Conservation (phyloP, 1,140 invertebrate species). For the Chlorops oryzae region DNA sequence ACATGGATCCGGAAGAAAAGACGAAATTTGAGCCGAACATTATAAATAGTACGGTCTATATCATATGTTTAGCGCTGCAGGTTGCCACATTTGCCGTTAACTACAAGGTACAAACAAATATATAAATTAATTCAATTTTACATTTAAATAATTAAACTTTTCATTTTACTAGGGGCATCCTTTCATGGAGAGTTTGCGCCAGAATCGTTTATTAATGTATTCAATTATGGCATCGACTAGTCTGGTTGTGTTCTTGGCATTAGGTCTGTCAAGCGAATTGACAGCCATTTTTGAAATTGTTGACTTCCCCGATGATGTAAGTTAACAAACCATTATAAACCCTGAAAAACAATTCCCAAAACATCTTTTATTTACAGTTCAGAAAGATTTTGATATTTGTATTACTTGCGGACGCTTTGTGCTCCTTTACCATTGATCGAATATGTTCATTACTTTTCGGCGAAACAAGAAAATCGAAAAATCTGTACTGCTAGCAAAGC, state of each 20-base stretch:
- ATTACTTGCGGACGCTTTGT: slow-evolving; percentile 73
- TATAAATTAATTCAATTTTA: background rate
- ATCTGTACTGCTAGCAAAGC: slow-evolving; percentile 31
- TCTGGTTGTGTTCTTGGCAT: slow-evolving; percentile 68
- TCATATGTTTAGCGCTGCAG: slow-evolving; percentile 95
- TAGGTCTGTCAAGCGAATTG: slow-evolving; percentile 71
- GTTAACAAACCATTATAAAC: slow-evolving; percentile 26
- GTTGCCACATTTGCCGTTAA: slow-evolving; percentile 98
- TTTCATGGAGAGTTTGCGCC: slow-evolving; percentile 92
- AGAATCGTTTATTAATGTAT: slow-evolving; percentile 90
- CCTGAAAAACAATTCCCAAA: slow-evolving; percentile 6
- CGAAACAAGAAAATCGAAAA: slow-evolving; percentile 41
- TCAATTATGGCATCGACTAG: slow-evolving; percentile 71
- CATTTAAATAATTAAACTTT: slow-evolving; percentile 7
- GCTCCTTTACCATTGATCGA: slow-evolving; percentile 78
- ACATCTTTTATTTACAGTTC: slow-evolving; percentile 65
- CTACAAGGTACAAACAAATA: slow-evolving; percentile 74
- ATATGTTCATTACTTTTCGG: slow-evolving; percentile 83
- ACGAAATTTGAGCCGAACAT: slow-evolving; percentile 87
- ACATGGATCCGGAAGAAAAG: slow-evolving; percentile 61
- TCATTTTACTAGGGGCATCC: slow-evolving; percentile 75
- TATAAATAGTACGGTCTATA: slow-evolving; percentile 96
- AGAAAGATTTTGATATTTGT: slow-evolving; percentile 72
- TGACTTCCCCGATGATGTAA: slow-evolving; percentile 77
- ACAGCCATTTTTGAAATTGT: slow-evolving; percentile 83